Evolutionary conservation across 2,888 invertebrate genomes (phyloP), one percentile per base, ranked within the genome.

Genomic region (Caenorhabditis zanzibari): DNA sequence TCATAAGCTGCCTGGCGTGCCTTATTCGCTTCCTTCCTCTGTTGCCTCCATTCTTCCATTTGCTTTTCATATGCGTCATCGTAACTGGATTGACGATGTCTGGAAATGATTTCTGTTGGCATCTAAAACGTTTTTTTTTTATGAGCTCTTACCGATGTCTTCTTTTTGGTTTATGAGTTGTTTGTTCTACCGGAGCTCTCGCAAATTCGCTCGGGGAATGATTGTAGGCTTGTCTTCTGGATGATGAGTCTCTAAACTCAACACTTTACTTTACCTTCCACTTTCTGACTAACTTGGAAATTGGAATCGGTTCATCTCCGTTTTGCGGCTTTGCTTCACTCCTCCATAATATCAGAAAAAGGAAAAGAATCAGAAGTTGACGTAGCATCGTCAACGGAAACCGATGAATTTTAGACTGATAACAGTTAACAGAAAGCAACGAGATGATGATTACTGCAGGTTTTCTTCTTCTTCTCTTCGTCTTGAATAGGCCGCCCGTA

Each of bases 1-100:
- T 88, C 85, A 64, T 74, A 59, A 38, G 73, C 73, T 19, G 58
- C 69, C 22, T 83, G 74, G 16, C 79, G 54, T n/a, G 44, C 63
- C 49, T 44, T 61, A 22, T 83, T 79, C 5, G 73, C 79, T 41
- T 79, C 79, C 26, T 52, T 74, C 71, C 74, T 22, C 35, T 83
- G 83, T 49, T 68, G 54, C 52, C 64, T 47, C 74, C 71, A 83
- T 22, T 79, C 59, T n/a, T 74, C 75, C 68, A 79, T 79, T 49
- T 77, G 74, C 41, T 35, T 54, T 16, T 79, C 74, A 38, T 83
- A 64, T 7, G 64, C 82, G 6, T 69, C 59, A 38, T 74, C 69
- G 35, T 83, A 63, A 41, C 22, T 64, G 16, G 69, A 56, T 19
- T 56, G 74, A 16, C 80, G 73, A 68, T 80, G 80, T 58, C 79